Percentiles rank a stretch among this genome's conserved stretches.
Evolutionary conservation across 2,888 invertebrate species (phyloP).

Genomic region (Mimas tiliae): DNA sequence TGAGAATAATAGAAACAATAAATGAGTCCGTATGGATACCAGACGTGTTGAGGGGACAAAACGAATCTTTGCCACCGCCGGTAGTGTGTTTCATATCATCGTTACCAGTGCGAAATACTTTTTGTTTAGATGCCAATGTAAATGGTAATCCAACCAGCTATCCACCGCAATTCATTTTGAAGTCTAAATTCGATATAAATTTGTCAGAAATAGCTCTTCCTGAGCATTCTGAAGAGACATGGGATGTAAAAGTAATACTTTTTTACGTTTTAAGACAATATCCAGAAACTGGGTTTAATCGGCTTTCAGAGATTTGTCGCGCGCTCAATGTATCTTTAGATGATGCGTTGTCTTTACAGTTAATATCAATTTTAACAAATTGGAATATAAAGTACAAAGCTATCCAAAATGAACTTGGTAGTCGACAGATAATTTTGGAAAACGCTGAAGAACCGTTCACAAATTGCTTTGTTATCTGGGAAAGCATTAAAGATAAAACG

Average conservation of each 20-base stretch:
- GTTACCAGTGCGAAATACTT: constrained; percentile 59
- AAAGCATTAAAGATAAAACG: constrained; percentile 71
- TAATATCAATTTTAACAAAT: constrained; percentile 68
- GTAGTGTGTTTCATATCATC: constrained; percentile 60
- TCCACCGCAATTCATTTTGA: constrained; percentile 71
- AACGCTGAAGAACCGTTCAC: constrained; percentile 59
- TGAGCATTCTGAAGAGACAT: constrained; percentile 76
- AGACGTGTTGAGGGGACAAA: constrained; percentile 65
- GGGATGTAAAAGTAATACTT: constrained; percentile 77
- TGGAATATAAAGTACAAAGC: constrained; percentile 76
- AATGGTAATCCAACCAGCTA: constrained; percentile 59
- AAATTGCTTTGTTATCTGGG: constrained; percentile 69
- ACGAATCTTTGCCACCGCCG: constrained; percentile 60
- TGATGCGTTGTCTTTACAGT: constrained; percentile 72
- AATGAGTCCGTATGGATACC: constrained; percentile 57
- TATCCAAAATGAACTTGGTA: constrained; percentile 60
- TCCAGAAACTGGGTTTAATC: constrained; percentile 61
- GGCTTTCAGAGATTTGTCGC: constrained; percentile 66
- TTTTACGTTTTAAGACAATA: constrained; percentile 71
- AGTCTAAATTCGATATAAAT: constrained; percentile 74
- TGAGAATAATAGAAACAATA: constrained; percentile 51
- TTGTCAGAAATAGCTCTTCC: constrained; percentile 70
- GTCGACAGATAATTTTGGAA: constrained; percentile 58
- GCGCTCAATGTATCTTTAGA: constrained; percentile 67
- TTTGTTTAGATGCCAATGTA: constrained; percentile 57